Conservation (phyloP, 1,140 invertebrate species). For the Cydia amplana region DNA sequence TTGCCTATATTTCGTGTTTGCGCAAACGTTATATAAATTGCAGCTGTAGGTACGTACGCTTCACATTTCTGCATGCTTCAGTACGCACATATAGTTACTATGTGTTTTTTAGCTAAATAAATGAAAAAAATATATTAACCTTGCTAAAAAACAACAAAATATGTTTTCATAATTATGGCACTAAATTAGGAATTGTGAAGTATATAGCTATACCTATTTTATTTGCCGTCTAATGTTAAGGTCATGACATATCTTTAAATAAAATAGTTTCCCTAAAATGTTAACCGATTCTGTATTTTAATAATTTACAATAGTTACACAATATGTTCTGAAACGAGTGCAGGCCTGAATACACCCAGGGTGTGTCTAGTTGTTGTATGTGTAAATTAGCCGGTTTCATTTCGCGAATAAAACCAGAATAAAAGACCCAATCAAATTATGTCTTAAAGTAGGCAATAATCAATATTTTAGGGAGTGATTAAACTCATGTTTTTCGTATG, state of each 20-base stretch:
- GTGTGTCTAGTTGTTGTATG: too few species aligned
- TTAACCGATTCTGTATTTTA: not conserved
- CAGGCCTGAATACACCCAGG: too few species aligned
- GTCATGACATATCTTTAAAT: not conserved
- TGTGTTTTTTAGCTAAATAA: too few species aligned
- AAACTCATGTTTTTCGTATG: not conserved
- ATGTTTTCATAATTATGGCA: conserved; percentile 24
- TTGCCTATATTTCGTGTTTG: not conserved
- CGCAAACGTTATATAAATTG: not conserved
- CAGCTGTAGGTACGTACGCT: not conserved
- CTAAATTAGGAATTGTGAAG: conserved; percentile 8
- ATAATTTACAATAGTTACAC: not conserved
- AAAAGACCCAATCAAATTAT: too few species aligned
- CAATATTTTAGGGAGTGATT: not conserved
- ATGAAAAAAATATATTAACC: not conserved
- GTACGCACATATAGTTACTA: not conserved
- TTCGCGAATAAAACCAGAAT: too few species aligned
- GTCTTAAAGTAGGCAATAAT: not conserved
- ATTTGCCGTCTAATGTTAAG: not conserved
- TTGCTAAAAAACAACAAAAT: not conserved
- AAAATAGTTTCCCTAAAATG: not conserved
- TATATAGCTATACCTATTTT: not conserved
- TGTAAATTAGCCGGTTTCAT: too few species aligned
- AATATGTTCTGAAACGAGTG: too few species aligned
- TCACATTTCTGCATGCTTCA: not conserved